phyloP scores from a whole-genome alignment of 2,113 vertebrate genomes.

The Zeus faber region DNA sequence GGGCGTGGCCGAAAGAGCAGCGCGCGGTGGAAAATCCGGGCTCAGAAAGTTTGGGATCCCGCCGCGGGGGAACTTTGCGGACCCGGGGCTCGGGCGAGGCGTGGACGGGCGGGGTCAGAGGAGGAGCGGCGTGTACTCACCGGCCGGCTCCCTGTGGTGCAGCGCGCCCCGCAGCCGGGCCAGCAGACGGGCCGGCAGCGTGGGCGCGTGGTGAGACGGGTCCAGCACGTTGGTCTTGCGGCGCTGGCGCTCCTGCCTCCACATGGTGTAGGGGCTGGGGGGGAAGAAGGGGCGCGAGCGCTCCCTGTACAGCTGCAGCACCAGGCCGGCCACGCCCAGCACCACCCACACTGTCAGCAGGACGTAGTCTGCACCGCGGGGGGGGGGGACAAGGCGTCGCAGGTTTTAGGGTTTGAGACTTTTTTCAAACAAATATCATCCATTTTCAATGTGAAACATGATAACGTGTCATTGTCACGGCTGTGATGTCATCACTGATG shows the following conservation, averaged over 20 bases:
- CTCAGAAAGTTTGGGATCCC: background rate
- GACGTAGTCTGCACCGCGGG: conserved; percentile 83
- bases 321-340: conserved; percentile 79
- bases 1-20: background rate
- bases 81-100: background rate
- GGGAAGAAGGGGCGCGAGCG: conserved; percentile 82
- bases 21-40: background rate
- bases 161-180: conserved; percentile 69
- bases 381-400: background rate
- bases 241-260: conserved; percentile 86
- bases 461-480: no score
- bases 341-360: conserved; percentile 85
- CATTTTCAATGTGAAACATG: no score
- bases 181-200: conserved; percentile 79
- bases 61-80: background rate
- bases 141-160: conserved; percentile 66
- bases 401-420: background rate
- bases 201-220: conserved; percentile 88
- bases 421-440: no score
- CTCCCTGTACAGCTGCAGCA: conserved; percentile 85
- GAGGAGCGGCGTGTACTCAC: conserved; percentile 89
- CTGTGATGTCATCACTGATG: no score
- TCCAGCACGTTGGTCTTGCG: conserved; percentile 93
- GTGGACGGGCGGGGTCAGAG: conserved; percentile 59
- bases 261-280: conserved; percentile 86